Base-by-base conservation (phyloP, 2,113 vertebrate species). In the Rhombomys opimus region DNA sequence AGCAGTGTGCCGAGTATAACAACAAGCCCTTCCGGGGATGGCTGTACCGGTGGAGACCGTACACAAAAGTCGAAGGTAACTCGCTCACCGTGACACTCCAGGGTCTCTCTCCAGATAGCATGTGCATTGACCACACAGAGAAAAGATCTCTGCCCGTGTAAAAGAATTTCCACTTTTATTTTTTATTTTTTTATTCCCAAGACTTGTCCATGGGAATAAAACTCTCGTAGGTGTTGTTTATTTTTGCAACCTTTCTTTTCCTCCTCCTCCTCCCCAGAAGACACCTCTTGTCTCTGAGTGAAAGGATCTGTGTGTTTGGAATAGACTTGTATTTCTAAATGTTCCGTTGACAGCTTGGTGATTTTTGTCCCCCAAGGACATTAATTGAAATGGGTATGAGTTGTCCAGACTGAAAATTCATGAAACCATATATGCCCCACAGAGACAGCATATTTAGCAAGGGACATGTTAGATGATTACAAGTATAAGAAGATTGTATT, bases 41-140 rank as follows among this genome's bases (percentile, higher is more conserved):
- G 99, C 99, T 99, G 98, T 99, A 99, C 98, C 99, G 99, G 95
- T 99, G 99, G 99, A 99, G 99, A 96, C 99, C 99, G 3, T 99
- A 99, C 93, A 99, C 99, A n/a, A 99, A 99, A 98, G 99, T 99
- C 84, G 99, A 99, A 98, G 99, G 99, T 99, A 98, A 98, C 93
- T 50, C 41, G 13, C 18, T 81, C 46, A 76, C 84, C n/a, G 0
- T 12, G 67, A n/a, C 38, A n/a, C 38, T 65, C 92, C 7, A 5
- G 13, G 2, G 27, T 73, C 35, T 61, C 65, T n/a, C 0, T 25
- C 23, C 61, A 20, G 82, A 54, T 9, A 8, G 4, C 25, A 76
- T 0, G 20, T 27, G 65, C 88, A 38, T 6, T 30, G 38, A 30
- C 9, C 5, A 23, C 41, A 18, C 10, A 41, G 67, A 46, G 17